A percentile compares a stretch with the other conserved stretches of the same genome.
These are phyloP conservation scores for Aratinga solstitialis DNA, from an alignment of 2,797 vertebrate species.

Conservation along the genomic window DNA sequence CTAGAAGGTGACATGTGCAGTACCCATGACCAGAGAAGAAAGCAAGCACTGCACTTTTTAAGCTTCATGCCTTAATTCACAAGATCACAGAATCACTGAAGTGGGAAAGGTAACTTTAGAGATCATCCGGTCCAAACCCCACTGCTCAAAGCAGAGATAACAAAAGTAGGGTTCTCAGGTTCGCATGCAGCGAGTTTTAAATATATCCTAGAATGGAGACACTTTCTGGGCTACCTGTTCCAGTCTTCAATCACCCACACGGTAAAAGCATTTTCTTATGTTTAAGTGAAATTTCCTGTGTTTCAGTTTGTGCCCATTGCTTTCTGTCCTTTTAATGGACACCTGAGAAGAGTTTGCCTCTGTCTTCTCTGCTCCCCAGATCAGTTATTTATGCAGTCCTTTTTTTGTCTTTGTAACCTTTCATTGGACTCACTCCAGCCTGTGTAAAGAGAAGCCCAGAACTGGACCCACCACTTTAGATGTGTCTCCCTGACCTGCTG, in stretches of 20 bases:
- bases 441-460: not conserved
- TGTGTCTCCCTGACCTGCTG: not conserved
- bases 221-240: not conserved
- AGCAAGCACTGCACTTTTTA: not conserved
- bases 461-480: not conserved
- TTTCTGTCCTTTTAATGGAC: not conserved
- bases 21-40: not conserved
- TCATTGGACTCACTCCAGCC: not conserved
- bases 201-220: not conserved
- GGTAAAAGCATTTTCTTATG: not conserved
- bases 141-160: not conserved
- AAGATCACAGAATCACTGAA: not conserved
- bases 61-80: not conserved
- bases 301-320: not conserved
- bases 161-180: not conserved
- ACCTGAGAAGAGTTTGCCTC: not conserved
- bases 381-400: not conserved
- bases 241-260: not conserved
- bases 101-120: not conserved
- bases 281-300: not conserved
- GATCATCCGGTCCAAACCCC: not conserved
- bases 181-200: not conserved
- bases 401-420: not conserved
- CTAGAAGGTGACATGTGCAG: not conserved
- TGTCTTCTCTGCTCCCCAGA: not conserved